Percentiles rank a stretch among this genome's conserved stretches.
These are phyloP conservation scores for Drosophila kurseongensis DNA, from an alignment of 1,140 invertebrate genomes.

Conservation along the genomic window DNA sequence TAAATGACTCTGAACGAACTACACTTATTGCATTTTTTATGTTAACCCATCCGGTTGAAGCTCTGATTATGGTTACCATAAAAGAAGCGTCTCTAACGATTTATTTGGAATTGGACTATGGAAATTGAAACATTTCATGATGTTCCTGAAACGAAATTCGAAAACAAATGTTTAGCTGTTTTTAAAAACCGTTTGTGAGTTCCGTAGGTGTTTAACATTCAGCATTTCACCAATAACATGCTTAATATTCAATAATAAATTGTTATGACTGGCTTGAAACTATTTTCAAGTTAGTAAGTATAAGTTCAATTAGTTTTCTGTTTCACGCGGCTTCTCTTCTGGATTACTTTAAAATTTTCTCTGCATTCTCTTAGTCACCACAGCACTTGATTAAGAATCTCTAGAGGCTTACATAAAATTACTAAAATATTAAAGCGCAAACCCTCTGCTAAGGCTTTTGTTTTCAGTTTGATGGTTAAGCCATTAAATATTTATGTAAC, in stretches of 20 bases:
- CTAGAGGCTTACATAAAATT: too few species aligned
- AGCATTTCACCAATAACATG: not conserved
- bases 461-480: too few species aligned
- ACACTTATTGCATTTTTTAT: slow-evolving; percentile 18
- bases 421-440: too few species aligned
- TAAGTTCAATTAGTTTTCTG: too few species aligned
- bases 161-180: slow-evolving; percentile 35
- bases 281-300: too few species aligned
- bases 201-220: slow-evolving; percentile 8
- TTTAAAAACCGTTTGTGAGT: slow-evolving; percentile 8
- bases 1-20: slow-evolving; percentile 25
- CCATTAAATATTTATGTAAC: slow-evolving; percentile 5
- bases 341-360: too few species aligned
- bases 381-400: too few species aligned
- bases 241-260: not conserved
- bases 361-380: too few species aligned
- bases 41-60: slow-evolving; percentile 24
- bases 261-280: not conserved
- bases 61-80: slow-evolving; percentile 38
- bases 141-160: slow-evolving; percentile 42
- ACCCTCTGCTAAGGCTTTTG: too few species aligned
- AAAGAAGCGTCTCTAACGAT: slow-evolving; percentile 27
- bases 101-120: slow-evolving; percentile 23
- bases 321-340: too few species aligned
- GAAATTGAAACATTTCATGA: slow-evolving; percentile 41